These are phyloP conservation scores for Arvicanthis niloticus DNA, from an alignment of 2,113 vertebrate species.

Conservation along the genomic window DNA sequence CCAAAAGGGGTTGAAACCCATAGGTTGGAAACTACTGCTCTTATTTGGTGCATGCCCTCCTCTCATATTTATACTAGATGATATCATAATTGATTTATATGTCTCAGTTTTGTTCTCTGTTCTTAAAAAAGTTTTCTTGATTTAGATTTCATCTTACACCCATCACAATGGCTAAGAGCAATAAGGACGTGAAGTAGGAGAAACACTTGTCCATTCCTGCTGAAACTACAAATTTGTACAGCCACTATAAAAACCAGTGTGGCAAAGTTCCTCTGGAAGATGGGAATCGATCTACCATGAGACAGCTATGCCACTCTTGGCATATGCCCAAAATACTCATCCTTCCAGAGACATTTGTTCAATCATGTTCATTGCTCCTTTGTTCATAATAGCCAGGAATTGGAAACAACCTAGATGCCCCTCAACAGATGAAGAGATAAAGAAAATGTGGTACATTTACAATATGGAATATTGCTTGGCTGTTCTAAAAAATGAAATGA, in stretches of 20 bases:
- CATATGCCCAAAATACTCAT: neutral
- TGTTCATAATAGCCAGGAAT: neutral
- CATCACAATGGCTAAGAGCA: neutral
- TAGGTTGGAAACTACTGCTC: neutral
- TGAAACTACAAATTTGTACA: neutral
- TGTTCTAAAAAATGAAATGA: neutral
- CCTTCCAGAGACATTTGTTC: neutral
- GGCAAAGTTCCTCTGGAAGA: neutral
- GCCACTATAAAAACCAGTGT: neutral
- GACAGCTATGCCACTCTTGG: neutral
- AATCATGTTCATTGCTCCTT: neutral
- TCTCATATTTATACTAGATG: constrained; percentile 14
- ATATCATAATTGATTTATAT: constrained; percentile 35
- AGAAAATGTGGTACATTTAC: neutral
- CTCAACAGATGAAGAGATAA: neutral
- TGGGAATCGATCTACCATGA: neutral
- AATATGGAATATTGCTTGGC: neutral
- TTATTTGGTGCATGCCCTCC: neutral
- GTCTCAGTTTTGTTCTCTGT: neutral
- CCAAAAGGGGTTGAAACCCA: neutral
- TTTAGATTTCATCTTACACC: neutral
- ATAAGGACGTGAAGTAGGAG: neutral
- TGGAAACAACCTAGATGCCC: neutral
- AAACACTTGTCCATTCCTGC: neutral
- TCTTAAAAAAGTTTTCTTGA: neutral